Base-by-base conservation (phyloP, 2,797 vertebrate species). In the Allobates femoralis region DNA sequence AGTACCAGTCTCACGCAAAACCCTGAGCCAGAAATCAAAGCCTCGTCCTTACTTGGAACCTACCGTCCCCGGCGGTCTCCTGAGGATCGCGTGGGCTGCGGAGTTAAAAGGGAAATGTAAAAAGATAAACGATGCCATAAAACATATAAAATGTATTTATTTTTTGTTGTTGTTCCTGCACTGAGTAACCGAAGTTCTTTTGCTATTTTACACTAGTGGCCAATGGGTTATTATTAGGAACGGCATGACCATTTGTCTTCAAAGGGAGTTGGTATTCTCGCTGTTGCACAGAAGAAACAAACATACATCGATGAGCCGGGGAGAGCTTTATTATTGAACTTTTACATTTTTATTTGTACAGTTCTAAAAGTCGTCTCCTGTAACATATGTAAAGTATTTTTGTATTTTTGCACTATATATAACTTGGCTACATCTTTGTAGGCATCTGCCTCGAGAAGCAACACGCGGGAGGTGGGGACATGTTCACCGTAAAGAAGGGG, bases 41-140 rank as follows among this genome's bases (percentile, higher is more conserved):
- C 3, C 46, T 19, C 16, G 53, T 58, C 51, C 67, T 83, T 8
- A 73, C 67, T 58, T 56, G 51, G 66, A 83, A 60, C 62, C 64
- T 53, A 34, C 50, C 53, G 34, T 37, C 50, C 28, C 80, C 21
- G 66, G 71, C n/a, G 80, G 66, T 53, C 66, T 71, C 80, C 66
- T 16, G 80, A 71, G 80, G 80, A 69, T 82, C 21, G 21, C 28
- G 50, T n/a, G 66, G 80, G 50, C 66, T 71, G 64, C 2, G 23
- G 32, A 71, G 80, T 71, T 82, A 37, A 71, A 82, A 82, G 50
- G 21, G 28, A 82, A 82, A 26, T 69, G 66, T 82, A 69, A 71
- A 41, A 71, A 28, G 80, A 82, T 82, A 71, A 82, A 71, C 66
- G 19, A 34, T 21, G 41, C 60, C 51, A 66, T 51, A 28, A 81